Base-by-base conservation (phyloP, 2,888 invertebrate species). In the Polydrusus tereticollis region DNA sequence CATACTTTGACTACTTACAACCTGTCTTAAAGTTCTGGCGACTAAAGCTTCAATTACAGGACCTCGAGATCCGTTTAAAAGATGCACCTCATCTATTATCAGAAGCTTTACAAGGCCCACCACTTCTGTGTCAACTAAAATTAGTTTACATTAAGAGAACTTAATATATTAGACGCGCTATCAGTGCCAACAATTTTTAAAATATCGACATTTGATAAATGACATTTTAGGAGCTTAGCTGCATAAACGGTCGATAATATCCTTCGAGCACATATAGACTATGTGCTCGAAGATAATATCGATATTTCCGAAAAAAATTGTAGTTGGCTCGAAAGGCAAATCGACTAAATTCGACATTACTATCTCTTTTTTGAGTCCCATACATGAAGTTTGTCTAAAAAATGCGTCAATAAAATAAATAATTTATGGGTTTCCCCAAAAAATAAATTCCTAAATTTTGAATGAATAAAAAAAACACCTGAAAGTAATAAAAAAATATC, bases 11-110 rank as follows among this genome's bases (percentile, higher is more conserved):
- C 94, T 92, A 0, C 94, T 93, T 80, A 97, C 95, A 0, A 96
- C 94, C 86, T 97, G 95, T 74, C 99, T 89, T 5, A 99, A 86
- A 0, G 99, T 99, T 77, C 99, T 88, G 0, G 99, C 99, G 0
- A 99, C 98, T 7, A 99, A 87, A 0, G 98, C 96, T 85, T 99
- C 99, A 3, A 99, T 95, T 3, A 99, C 99, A 0, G 99, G 97
- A 0, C 99, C 99, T 80, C 99, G 88, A 82, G 98, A 98, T 2
- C 98, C 98, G 83, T 99, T 98, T 57, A 99, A 87, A 29, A 99
- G 88, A 85, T 99, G 98, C 0, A 99, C 97, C 85, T 99, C 99
- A 84, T 99, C 99, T 77, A 98, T 95, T 79, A 99, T 99, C 5
- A 99, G 87, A 21, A 99, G 88, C 80, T 95, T 94, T 0, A 99